Evolutionary conservation across 2,113 vertebrate genomes (phyloP).

Genomic region (Halcyon malimbica): DNA sequence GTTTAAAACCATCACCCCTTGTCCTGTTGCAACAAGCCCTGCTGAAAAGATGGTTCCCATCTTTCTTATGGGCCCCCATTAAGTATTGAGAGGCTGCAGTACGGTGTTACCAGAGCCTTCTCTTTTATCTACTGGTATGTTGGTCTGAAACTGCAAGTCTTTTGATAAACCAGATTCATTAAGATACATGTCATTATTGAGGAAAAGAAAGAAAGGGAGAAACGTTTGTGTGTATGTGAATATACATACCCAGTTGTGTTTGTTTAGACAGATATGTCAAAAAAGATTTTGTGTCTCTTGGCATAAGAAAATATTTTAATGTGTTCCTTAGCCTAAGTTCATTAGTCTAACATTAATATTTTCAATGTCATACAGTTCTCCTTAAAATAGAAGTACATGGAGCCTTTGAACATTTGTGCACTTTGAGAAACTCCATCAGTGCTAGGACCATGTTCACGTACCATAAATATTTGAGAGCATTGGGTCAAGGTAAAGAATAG

Average conservation of each 20-base stretch:
- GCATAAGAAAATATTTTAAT: not conserved
- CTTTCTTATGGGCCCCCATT: not conserved
- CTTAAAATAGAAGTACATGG: not conserved
- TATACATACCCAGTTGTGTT: not conserved
- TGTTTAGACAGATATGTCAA: not conserved
- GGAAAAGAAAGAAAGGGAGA: not conserved
- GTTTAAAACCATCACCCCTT: not conserved
- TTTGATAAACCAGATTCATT: not conserved
- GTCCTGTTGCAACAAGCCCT: not conserved
- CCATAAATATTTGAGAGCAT: not conserved
- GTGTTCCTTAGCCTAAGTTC: not conserved
- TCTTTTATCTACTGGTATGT: not conserved
- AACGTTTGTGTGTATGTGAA: not conserved
- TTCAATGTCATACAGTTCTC: rapidly evolving
- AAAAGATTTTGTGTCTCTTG: not conserved
- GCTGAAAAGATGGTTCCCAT: not conserved
- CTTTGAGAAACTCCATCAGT: not conserved
- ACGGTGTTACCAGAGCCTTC: not conserved
- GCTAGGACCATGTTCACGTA: not conserved
- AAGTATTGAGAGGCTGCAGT: not conserved
- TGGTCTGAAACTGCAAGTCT: not conserved
- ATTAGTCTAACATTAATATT: not conserved
- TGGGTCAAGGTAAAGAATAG: not conserved
- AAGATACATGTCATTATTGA: not conserved
- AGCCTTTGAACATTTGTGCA: not conserved